Conservation (phyloP, 2,888 invertebrate species). For the Drosophila rubida region DNA sequence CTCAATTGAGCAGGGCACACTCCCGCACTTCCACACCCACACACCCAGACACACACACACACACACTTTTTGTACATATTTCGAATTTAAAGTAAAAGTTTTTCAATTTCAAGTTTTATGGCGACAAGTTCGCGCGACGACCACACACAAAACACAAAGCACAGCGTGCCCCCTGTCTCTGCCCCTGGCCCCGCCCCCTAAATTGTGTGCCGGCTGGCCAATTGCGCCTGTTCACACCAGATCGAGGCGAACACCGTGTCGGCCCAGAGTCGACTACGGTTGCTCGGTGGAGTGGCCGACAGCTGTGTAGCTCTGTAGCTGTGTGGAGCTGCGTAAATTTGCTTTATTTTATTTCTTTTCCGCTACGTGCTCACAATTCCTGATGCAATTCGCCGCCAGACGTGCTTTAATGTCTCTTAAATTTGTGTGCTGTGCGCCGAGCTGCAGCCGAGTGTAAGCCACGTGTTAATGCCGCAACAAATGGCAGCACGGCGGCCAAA, state of each 20-base stretch:
- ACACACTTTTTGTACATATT: conserved; percentile 43
- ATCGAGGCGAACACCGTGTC: conserved; percentile 3
- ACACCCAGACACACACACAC: conserved; percentile 1
- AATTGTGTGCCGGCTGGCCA: conserved; percentile 32
- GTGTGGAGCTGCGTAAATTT: conserved; percentile 57
- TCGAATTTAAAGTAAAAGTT: conserved; percentile 76
- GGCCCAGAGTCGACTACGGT: neutral
- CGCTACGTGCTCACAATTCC: conserved; percentile 67
- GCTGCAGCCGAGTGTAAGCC: conserved; percentile 25
- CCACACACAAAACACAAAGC: conserved; percentile 19
- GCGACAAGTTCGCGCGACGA: conserved; percentile 70
- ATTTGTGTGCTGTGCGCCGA: conserved; percentile 4
- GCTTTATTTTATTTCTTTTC: conserved; percentile 58
- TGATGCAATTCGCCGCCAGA: conserved; percentile 41
- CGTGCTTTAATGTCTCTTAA: conserved; percentile 43
- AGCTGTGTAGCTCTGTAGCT: no score
- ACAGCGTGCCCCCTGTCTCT: conserved; percentile 1
- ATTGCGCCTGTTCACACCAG: conserved; percentile 43
- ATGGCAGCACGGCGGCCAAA: conserved; percentile 2
- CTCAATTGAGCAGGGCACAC: conserved; percentile 50
- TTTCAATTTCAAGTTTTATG: conserved; percentile 81
- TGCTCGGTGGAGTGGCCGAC: conserved; percentile 16
- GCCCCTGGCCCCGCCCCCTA: conserved; percentile 4
- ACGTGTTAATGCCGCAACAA: conserved; percentile 47
- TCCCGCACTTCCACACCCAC: conserved; percentile 15